These are phyloP conservation scores for Bungarus multicinctus DNA, from an alignment of 2,113 vertebrate genomes.

Conservation along the genomic window DNA sequence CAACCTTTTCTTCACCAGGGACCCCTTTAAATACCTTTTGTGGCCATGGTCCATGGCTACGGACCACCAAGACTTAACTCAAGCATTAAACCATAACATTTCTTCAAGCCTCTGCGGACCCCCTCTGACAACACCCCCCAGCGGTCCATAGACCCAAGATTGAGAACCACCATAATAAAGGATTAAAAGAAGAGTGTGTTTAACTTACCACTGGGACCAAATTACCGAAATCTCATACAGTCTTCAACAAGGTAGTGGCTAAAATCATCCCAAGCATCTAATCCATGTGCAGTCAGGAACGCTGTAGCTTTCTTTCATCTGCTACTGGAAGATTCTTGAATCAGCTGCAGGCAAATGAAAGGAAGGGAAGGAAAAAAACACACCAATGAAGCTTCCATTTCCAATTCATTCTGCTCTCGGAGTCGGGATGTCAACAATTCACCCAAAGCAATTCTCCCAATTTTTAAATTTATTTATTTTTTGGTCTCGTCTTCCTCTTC, in stretches of 20 bases:
- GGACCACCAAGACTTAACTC: background rate
- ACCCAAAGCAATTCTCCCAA: conserved; percentile 60
- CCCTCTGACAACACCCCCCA: background rate
- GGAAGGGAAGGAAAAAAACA: conserved; percentile 41
- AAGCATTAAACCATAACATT: background rate
- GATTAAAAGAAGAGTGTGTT: background rate
- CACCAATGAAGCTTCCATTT: conserved; percentile 67
- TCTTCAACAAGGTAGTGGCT: conserved; percentile 16
- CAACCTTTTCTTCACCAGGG: background rate
- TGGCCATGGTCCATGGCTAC: background rate
- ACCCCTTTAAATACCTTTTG: background rate
- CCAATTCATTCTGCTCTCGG: conserved; percentile 72
- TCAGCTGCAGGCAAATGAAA: conserved; percentile 61
- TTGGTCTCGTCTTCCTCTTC: background rate
- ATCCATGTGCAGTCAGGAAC: conserved; percentile 21
- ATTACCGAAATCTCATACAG: background rate
- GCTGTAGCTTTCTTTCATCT: conserved; percentile 19
- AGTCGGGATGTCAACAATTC: conserved; percentile 76
- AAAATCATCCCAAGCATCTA: conserved; percentile 37
- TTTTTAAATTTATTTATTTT: background rate
- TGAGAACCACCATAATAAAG: background rate
- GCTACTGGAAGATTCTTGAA: conserved; percentile 50
- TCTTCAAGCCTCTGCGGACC: background rate
- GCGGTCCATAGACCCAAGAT: background rate
- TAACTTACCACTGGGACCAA: conserved; percentile 59